Evolutionary conservation across 2,888 invertebrate species (phyloP).

Genomic region (Caenorhabditis virilis): DNA sequence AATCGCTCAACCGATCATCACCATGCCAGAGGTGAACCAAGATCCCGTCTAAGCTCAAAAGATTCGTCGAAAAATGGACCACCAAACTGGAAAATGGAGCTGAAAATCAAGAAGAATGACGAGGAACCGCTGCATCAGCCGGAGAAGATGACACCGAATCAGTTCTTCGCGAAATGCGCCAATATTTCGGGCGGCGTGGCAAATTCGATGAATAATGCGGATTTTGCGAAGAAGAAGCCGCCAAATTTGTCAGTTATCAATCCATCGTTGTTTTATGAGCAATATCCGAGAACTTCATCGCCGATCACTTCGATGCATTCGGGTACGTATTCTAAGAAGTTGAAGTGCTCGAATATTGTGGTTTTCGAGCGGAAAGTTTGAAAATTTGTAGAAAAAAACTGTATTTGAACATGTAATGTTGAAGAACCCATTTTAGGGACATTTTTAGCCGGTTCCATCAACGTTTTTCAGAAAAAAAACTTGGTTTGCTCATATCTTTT

Average conservation of each 20-base stretch:
- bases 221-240: slow-evolving; percentile 13
- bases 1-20: not conserved
- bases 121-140: slow-evolving; percentile 1
- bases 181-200: no score
- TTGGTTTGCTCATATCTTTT: no score
- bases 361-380: no score
- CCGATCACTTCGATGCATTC: slow-evolving; percentile 8
- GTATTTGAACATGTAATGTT: no score
- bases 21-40: not conserved
- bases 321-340: not conserved
- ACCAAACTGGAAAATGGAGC: slow-evolving; percentile 39
- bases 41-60: slow-evolving; percentile 10
- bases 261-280: slow-evolving; percentile 33
- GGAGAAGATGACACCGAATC: no score
- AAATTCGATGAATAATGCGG: no score
- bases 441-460: no score
- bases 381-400: no score
- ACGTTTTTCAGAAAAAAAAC: no score
- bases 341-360: no score
- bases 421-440: no score
- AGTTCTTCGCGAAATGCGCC: slow-evolving; percentile 18
- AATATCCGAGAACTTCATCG: slow-evolving; percentile 34
- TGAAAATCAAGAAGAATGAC: slow-evolving; percentile 14
- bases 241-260: slow-evolving; percentile 36
- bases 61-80: slow-evolving; percentile 12